Base-by-base conservation (phyloP, 2,113 vertebrate genomes). In the Cyprinodon tularosa region DNA sequence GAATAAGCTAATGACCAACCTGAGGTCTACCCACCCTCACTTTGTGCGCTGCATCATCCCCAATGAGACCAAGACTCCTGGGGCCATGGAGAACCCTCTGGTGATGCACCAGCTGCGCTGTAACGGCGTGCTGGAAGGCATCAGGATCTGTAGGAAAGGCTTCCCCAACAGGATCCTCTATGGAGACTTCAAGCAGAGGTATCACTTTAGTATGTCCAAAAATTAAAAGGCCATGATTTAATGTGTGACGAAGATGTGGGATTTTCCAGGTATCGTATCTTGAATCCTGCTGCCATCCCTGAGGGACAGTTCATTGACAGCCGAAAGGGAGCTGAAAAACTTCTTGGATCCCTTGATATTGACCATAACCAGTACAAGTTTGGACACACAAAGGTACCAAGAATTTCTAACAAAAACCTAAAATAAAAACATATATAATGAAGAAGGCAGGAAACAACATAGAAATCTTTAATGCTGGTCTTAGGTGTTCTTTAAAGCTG, bases 61-160 rank as follows among this genome's bases (percentile, higher is more conserved):
- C 5, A 98, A 98, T 3, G 97, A 97, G 93, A 94, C 94, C 17
- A 98, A 98, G 91, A 92, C 94, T 81, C 96, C 96, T 20, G 97
- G 97, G 1, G 92, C 95, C 86, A 98, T 98, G 91, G 95, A 97
- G 89, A 98, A 98, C 20, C 93, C 96, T 66, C 77, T 98, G 90
- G 97, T 98, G 66, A 98, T 98, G 96, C 96, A 98, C 91, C 97
- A 98, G 93, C 94, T 98, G n/a, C 97, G 97, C 89, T 98, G 97
- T 91, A 98, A 98, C 0, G 97, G 97, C 3, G 97, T 98, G 11
- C 93, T 98, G 90, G 97, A 98, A 78, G 96, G 97, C 53, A 97
- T 97, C 90, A 95, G 96, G 84, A 97, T 97, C 91, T 97, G 96
- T 88, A 94, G 96, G 62, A 97, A 96, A 87, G 96, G 95, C 63